phyloP scores from a whole-genome alignment of 2,888 invertebrate species.

The Drosophila pseudotalamancana region DNA sequence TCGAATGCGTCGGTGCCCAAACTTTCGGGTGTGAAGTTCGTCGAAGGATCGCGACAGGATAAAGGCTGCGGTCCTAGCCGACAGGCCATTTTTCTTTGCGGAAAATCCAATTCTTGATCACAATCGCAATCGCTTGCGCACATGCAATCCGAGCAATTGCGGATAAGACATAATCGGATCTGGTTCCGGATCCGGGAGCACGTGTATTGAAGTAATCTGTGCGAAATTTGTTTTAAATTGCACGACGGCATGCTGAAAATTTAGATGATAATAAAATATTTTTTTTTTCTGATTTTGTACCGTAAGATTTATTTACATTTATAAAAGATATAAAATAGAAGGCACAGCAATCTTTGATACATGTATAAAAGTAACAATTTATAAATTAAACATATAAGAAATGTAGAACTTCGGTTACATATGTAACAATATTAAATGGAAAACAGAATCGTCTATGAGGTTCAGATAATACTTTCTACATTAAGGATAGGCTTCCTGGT shows the following conservation, averaged over 20 bases:
- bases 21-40: slow-evolving; percentile 4
- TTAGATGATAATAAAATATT: neutral
- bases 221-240: neutral
- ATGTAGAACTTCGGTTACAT: too few relatives aligned
- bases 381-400: too few relatives aligned
- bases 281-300: neutral
- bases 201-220: neutral
- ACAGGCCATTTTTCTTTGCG: slow-evolving; percentile 1
- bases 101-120: slow-evolving; percentile 9
- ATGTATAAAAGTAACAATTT: too few relatives aligned
- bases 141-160: neutral
- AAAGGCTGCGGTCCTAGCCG: slow-evolving; percentile 5
- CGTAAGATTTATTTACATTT: too few relatives aligned
- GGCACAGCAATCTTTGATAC: too few relatives aligned
- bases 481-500: too few relatives aligned
- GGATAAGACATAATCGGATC: neutral
- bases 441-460: too few relatives aligned
- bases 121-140: slow-evolving; percentile 17
- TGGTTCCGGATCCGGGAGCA: neutral
- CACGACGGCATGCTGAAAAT: neutral
- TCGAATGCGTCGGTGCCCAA: slow-evolving; percentile 22
- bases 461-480: too few relatives aligned
- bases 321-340: neutral
- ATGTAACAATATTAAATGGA: too few relatives aligned
- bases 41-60: slow-evolving; percentile 19